These are phyloP conservation scores for Machaerirhynchus nigripectus DNA, from an alignment of 2,113 vertebrate genomes.

Conservation along the genomic window DNA sequence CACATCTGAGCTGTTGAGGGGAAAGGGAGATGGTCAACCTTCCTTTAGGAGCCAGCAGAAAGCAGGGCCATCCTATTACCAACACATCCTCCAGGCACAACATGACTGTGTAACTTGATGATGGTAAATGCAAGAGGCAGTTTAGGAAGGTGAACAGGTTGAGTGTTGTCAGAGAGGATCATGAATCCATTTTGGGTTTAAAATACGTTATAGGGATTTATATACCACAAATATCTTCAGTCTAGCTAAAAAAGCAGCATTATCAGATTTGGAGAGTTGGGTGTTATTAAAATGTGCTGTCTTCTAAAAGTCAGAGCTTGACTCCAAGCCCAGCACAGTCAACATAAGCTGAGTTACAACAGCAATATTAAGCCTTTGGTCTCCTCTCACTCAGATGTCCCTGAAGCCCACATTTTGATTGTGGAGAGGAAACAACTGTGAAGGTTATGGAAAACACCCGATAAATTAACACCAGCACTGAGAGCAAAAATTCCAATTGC, in stretches of 20 bases:
- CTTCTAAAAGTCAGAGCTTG: neutral
- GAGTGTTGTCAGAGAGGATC: neutral
- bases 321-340: neutral
- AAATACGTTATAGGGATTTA: neutral
- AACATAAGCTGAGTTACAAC: neutral
- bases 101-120: accelerated
- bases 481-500: accelerated
- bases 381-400: neutral
- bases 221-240: neutral
- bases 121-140: neutral
- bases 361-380: neutral
- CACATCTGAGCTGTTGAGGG: slow-evolving; percentile 72
- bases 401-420: neutral
- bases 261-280: neutral
- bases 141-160: neutral
- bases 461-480: neutral
- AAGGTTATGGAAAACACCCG: neutral
- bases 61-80: neutral
- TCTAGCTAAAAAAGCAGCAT: neutral
- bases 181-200: neutral
- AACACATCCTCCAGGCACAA: neutral
- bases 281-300: neutral
- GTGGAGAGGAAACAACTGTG: neutral
- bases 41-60: neutral
- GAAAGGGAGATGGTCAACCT: neutral